Percentiles rank a stretch among this genome's conserved stretches.
phyloP scores from a whole-genome alignment of 2,888 invertebrate genomes.

The Lacanobia oleracea region DNA sequence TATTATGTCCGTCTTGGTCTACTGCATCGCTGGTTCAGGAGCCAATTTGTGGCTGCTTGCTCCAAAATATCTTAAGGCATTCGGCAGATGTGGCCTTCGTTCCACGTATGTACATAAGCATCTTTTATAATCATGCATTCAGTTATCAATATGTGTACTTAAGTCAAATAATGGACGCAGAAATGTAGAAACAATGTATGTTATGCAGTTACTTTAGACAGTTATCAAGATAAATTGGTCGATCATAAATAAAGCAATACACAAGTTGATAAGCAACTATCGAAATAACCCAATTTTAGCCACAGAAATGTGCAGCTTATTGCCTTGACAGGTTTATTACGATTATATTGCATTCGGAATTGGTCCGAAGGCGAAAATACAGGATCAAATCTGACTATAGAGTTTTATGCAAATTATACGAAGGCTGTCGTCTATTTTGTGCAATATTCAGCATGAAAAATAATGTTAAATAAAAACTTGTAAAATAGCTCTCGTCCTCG shows the following conservation, averaged over 20 bases:
- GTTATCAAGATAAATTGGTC: constrained; percentile 28
- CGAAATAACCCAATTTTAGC: constrained; percentile 28
- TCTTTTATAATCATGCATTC: too few species aligned
- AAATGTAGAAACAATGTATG: constrained; percentile 6
- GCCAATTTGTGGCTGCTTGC: too few species aligned
- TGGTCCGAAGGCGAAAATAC: constrained; percentile 19
- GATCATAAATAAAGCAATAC: constrained; percentile 22
- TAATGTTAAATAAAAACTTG: too few species aligned
- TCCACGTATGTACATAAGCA: too few species aligned
- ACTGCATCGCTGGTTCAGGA: too few species aligned
- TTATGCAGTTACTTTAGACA: constrained; percentile 3
- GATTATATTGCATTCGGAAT: constrained; percentile 18
- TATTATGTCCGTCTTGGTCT: too few species aligned
- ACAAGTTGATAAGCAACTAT: constrained; percentile 31
- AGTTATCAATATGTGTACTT: background rate
- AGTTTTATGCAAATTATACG: constrained; percentile 9
- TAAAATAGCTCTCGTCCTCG: too few species aligned
- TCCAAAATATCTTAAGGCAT: too few species aligned
- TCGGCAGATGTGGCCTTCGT: too few species aligned
- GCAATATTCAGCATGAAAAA: background rate
- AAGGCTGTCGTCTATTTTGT: background rate
- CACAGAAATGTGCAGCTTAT: constrained; percentile 17
- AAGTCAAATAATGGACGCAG: background rate
- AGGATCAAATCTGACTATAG: background rate
- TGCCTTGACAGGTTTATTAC: constrained; percentile 36